These are phyloP conservation scores for Agrilus cyanescens DNA, from an alignment of 2,888 invertebrate species.

Conservation along the genomic window DNA sequence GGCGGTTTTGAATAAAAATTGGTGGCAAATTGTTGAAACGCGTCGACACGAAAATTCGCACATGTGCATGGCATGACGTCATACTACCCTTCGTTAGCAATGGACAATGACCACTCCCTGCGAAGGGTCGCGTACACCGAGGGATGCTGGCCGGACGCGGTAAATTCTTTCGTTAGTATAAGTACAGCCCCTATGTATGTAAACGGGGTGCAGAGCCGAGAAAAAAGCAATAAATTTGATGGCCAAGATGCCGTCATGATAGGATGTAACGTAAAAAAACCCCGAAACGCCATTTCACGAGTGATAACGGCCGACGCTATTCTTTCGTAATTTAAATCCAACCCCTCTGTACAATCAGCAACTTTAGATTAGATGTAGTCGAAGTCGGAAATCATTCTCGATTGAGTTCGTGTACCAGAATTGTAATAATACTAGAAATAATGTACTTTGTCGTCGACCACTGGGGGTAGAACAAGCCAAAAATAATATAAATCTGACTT, in stretches of 20 bases:
- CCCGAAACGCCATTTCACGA: constrained; percentile 22
- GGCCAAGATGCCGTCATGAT: constrained; percentile 22
- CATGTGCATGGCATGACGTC: constrained; percentile 16
- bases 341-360: too few relatives aligned
- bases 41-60: constrained; percentile 12
- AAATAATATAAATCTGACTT: too few relatives aligned
- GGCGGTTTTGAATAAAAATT: too few relatives aligned
- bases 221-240: constrained; percentile 25
- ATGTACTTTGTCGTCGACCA: too few relatives aligned
- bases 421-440: too few relatives aligned
- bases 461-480: too few relatives aligned
- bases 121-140: constrained; percentile 22
- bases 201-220: constrained; percentile 18
- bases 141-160: constrained; percentile 5
- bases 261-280: constrained; percentile 25
- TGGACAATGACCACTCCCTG: constrained; percentile 28
- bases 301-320: constrained; percentile 16
- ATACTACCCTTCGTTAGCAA: constrained; percentile 18
- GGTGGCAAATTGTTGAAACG: constrained; percentile 6
- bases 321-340: too few relatives aligned
- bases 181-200: constrained; percentile 15
- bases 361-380: too few relatives aligned
- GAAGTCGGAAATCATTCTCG: too few relatives aligned
- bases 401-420: too few relatives aligned
- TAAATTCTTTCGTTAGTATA: constrained; percentile 10